Evolutionary conservation across 2,113 vertebrate species (phyloP).

Genomic region (Vireo altiloquus): DNA sequence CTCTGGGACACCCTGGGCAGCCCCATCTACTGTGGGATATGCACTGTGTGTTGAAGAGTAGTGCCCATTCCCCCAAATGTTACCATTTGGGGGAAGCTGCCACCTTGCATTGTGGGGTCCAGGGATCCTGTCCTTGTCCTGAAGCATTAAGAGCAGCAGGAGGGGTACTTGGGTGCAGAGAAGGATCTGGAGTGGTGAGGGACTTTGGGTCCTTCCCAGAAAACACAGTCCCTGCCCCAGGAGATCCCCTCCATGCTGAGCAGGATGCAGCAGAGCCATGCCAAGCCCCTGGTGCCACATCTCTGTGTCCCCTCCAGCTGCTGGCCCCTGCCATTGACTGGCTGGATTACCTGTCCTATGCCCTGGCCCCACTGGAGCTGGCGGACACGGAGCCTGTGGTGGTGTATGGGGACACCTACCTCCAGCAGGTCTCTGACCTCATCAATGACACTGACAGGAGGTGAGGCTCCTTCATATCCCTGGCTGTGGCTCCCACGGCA

Average conservation of each 20-base stretch:
- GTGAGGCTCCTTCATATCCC: constrained; percentile 19
- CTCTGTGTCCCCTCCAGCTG: constrained; percentile 12
- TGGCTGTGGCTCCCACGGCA: no score
- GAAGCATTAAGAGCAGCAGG: background rate
- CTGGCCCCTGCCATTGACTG: constrained; percentile 90
- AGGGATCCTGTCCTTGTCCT: background rate
- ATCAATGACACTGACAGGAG: constrained; percentile 88
- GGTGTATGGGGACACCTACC: constrained; percentile 88
- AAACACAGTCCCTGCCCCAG: background rate
- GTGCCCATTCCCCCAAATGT: background rate
- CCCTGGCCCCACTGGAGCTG: constrained; percentile 86
- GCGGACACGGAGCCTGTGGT: constrained; percentile 87
- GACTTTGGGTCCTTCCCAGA: background rate
- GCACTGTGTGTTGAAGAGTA: background rate
- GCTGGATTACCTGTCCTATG: constrained; percentile 89
- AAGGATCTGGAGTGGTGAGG: background rate
- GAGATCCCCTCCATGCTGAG: background rate
- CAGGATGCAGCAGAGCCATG: background rate
- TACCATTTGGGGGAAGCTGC: background rate
- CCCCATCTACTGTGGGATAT: background rate
- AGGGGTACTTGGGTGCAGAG: background rate
- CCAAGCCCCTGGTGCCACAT: background rate
- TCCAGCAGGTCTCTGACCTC: constrained; percentile 91
- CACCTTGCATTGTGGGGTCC: accelerated
- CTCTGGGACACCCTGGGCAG: background rate